Evolutionary conservation across 1,140 invertebrate species (phyloP).

Genomic region (Paralvinella palmiformis): DNA sequence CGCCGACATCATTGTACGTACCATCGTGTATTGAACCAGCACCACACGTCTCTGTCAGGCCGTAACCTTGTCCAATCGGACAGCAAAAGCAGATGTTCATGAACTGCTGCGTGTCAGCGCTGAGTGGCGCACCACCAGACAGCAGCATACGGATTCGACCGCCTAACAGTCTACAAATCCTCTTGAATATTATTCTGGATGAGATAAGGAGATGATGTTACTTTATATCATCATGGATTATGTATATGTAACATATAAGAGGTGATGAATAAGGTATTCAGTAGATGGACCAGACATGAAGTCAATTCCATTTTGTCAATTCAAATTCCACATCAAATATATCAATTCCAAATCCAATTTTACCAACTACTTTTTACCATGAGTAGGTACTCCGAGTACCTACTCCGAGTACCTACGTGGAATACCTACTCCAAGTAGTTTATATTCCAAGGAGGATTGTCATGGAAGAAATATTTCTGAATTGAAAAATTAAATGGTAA

Average conservation of each 20-base stretch:
- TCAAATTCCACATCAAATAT: no score
- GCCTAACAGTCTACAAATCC: constrained; percentile 73
- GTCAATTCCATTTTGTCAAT: no score
- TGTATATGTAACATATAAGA: neutral
- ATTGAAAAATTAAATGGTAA: no score
- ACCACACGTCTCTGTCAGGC: constrained; percentile 92
- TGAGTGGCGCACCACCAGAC: constrained; percentile 87
- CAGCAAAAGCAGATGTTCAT: constrained; percentile 89
- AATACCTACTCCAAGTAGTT: no score
- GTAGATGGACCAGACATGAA: neutral
- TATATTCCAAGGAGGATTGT: no score
- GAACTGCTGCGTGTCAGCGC: constrained; percentile 91
- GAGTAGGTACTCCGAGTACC: no score
- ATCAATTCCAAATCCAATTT: no score
- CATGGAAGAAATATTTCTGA: no score
- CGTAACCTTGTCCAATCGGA: constrained; percentile 89
- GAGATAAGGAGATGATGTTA: constrained; percentile 19
- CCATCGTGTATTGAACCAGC: constrained; percentile 83
- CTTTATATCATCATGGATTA: neutral
- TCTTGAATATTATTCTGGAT: constrained; percentile 66
- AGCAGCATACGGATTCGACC: constrained; percentile 80
- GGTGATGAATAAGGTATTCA: neutral
- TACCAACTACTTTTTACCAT: no score
- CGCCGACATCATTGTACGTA: no score
- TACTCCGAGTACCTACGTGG: no score